A percentile compares a stretch with the other conserved stretches of the same genome.
phyloP scores from a whole-genome alignment of 2,797 vertebrate species.

The Phrynocephalus forsythii region DNA sequence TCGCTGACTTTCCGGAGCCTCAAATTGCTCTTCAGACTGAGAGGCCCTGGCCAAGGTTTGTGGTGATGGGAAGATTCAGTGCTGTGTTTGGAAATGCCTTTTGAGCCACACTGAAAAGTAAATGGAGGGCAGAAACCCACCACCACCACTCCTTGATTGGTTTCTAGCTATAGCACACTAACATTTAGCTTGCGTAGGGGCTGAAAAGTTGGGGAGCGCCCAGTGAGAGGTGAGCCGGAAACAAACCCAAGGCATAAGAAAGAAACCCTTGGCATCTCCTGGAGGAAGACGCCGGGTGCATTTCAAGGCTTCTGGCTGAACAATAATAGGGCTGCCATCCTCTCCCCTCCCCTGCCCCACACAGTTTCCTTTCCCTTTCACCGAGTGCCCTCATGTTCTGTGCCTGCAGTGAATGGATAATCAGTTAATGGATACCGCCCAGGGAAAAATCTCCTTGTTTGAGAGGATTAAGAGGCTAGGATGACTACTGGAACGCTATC shows the following conservation, averaged over 20 bases:
- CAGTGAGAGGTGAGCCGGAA: not conserved
- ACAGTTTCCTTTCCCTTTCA: not conserved
- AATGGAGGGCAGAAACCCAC: not conserved
- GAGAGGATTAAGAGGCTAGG: constrained; percentile 1
- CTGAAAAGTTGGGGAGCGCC: too few relatives aligned
- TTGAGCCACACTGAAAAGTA: not conserved
- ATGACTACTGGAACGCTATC: constrained; percentile 18
- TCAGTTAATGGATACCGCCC: constrained; percentile 30
- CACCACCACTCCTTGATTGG: not conserved
- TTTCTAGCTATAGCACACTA: not conserved
- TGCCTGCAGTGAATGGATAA: constrained; percentile 10
- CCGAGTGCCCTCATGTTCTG: not conserved
- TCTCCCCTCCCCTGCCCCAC: too few relatives aligned
- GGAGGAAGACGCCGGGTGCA: not conserved
- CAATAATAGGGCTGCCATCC: not conserved
- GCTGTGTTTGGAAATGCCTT: not conserved
- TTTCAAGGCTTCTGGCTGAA: constrained; percentile 2
- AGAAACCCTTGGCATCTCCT: not conserved
- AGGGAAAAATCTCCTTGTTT: constrained; percentile 11
- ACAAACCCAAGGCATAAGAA: not conserved
- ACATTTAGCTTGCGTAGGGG: not conserved
- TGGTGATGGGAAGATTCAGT: not conserved
- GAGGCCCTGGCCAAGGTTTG: too few relatives aligned
- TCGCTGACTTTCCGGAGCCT: too few relatives aligned
- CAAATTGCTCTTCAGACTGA: too few relatives aligned